These are phyloP conservation scores for Cephus sareptanus DNA, from an alignment of 2,888 invertebrate genomes.

Conservation along the genomic window DNA sequence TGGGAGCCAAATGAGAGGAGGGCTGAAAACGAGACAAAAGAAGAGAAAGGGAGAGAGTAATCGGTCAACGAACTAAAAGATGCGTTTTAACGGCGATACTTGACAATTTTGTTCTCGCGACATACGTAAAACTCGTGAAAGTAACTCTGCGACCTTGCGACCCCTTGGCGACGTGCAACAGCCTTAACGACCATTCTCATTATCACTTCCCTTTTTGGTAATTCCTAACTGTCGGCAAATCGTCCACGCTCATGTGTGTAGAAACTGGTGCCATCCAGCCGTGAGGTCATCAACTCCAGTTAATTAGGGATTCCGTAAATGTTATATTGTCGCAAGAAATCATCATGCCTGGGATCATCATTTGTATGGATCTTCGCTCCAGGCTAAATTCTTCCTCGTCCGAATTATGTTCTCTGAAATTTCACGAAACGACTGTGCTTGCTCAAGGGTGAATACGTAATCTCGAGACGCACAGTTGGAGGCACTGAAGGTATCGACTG, in stretches of 20 bases:
- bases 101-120: not conserved
- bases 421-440: not conserved
- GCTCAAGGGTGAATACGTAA: not conserved
- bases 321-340: not conserved
- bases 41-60: not conserved
- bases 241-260: not conserved
- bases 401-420: not conserved
- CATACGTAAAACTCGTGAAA: not conserved
- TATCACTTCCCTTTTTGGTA: not conserved
- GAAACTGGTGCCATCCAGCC: not conserved
- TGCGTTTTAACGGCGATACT: not conserved
- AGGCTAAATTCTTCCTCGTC: not conserved
- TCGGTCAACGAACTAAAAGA: not conserved
- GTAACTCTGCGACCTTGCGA: not conserved
- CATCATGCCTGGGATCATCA: not conserved
- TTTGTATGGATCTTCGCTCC: not conserved
- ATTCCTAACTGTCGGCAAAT: not conserved
- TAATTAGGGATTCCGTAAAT: not conserved
- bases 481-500: not conserved
- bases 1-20: not conserved
- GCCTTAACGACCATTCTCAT: not conserved
- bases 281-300: not conserved
- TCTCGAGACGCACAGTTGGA: not conserved
- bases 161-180: not conserved
- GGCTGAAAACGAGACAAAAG: not conserved